Conservation (phyloP, 2,797 vertebrate genomes). For the Chloroceryle amazona region DNA sequence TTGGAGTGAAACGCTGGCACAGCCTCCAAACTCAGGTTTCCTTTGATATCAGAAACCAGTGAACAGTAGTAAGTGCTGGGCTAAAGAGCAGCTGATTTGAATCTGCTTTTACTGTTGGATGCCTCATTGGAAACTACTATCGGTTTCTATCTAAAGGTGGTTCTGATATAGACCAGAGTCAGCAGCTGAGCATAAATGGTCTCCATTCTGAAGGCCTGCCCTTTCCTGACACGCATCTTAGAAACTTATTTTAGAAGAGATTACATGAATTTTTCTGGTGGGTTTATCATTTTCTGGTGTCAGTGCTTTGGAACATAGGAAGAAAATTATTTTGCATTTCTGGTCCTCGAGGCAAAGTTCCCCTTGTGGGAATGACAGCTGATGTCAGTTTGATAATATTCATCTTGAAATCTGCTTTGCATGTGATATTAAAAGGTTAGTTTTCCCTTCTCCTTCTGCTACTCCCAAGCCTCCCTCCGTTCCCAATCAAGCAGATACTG, state of each 20-base stretch:
- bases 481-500: not conserved
- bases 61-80: not conserved
- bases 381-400: not conserved
- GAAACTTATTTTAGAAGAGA: not conserved
- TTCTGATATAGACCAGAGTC: not conserved
- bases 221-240: not conserved
- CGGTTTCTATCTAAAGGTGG: not conserved
- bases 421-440: not conserved
- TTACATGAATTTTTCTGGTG: not conserved
- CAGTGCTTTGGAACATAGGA: not conserved
- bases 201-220: not conserved
- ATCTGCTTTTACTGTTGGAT: not conserved
- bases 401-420: not conserved
- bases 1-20: not conserved
- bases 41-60: not conserved
- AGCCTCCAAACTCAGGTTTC: constrained; percentile 5
- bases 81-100: not conserved
- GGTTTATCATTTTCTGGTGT: not conserved
- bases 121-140: not conserved
- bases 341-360: not conserved
- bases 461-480: not conserved
- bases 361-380: not conserved
- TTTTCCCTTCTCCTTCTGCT: not conserved
- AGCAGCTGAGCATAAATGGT: not conserved
- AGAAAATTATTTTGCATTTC: not conserved